Evolutionary conservation across 2,888 invertebrate genomes (phyloP), one percentile per base, ranked within the genome.

Genomic region (Dryobotodes eremita): DNA sequence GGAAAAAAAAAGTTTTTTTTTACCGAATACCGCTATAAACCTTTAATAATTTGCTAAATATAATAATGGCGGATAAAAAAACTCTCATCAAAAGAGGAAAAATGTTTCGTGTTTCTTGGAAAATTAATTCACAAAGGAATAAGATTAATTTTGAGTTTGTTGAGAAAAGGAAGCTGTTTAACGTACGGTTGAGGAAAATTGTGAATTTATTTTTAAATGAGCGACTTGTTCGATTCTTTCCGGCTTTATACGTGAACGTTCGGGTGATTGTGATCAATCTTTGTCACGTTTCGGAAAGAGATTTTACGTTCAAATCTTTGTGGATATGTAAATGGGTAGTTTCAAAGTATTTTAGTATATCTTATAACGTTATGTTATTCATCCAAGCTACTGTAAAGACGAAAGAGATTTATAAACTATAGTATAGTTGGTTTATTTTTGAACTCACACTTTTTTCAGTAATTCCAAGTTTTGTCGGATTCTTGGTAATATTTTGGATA

Each of bases 121-220:
- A 79, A 71, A 85, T 85, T 74, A 79, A 78, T 75, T 80, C 61
- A 79, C 75, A 80, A 86, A 75, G 78, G 69, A 86, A 79, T 81
- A 31, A 62, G 50, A 86, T 83, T 80, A 83, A 75, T 80, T 80
- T 77, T 71, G 59, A 80, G 72, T 86, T 86, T 79, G 31, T 57
- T 59, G 26, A n/a, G 55, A 70, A 69, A 75, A 36, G 13, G 74
- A 75, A 83, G 57, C 75, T 68, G 62, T 76, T 80, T 69, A 76
- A 72, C 62, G 79, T 84, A 69, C 68, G 15, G 48, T 77, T 20
- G 66, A 65, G 68, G 61, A 62, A 71, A 82, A 64, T 85, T 69
- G 69, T n/a, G 55, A 82, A 85, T 83, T 83, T 75, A 31, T 80
- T 84, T 83, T 85, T 84, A 64, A 80, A 86, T 83, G 84, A 74